phyloP scores from a whole-genome alignment of 2,888 invertebrate genomes.

The Drosophila cracens region DNA sequence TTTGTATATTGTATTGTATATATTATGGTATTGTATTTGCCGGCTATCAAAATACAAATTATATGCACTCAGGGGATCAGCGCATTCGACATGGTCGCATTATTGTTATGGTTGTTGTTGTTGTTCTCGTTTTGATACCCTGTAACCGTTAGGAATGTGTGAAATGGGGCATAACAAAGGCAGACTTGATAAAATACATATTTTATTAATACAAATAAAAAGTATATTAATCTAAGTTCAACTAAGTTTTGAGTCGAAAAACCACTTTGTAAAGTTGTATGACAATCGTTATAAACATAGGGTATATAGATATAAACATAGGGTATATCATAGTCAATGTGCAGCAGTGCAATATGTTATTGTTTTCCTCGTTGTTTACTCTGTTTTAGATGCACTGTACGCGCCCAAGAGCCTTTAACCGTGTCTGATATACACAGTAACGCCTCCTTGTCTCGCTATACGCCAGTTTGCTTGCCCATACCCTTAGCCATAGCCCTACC shows the following conservation, averaged over 20 bases:
- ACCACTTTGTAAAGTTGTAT: too few relatives aligned
- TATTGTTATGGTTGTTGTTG: slow-evolving; percentile 10
- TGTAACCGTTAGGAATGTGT: background rate
- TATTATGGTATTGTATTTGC: slow-evolving; percentile 62
- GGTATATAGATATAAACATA: background rate
- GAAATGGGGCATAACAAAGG: background rate
- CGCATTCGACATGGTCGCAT: slow-evolving; percentile 64
- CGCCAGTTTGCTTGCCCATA: slow-evolving; percentile 44
- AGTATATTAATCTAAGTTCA: background rate
- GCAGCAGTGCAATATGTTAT: slow-evolving; percentile 1
- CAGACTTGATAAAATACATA: background rate
- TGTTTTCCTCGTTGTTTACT: slow-evolving; percentile 40
- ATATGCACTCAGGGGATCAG: slow-evolving; percentile 47
- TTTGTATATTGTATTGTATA: slow-evolving; percentile 49
- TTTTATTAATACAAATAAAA: too few relatives aligned
- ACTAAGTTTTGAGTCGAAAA: background rate
- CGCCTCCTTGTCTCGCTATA: slow-evolving; percentile 54
- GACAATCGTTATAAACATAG: background rate
- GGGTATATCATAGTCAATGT: slow-evolving; percentile 1
- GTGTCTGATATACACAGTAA: slow-evolving; percentile 66
- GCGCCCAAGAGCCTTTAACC: slow-evolving; percentile 62
- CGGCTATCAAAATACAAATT: slow-evolving; percentile 77
- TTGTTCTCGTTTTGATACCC: background rate
- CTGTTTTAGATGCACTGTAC: slow-evolving; percentile 55
- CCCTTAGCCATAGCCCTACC: slow-evolving; percentile 8